Percentiles rank a stretch among this genome's conserved stretches.
Evolutionary conservation across 1,140 invertebrate species (phyloP).

Genomic region (Ephestia elutella): DNA sequence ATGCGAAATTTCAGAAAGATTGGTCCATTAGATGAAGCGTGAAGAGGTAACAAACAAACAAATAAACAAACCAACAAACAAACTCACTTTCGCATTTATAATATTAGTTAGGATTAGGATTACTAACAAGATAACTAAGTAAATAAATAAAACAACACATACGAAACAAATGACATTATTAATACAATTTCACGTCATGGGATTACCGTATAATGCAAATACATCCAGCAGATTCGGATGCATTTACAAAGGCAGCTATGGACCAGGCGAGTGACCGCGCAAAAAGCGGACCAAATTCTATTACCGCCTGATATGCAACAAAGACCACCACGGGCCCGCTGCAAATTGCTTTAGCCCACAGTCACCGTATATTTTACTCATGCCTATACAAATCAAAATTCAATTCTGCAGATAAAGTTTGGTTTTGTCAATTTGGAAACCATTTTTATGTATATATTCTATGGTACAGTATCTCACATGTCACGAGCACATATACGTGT

Average conservation of each 20-base stretch:
- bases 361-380: slow-evolving; percentile 61
- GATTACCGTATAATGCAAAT: slow-evolving; percentile 17
- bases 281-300: slow-evolving; percentile 73
- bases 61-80: no score
- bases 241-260: slow-evolving; percentile 67
- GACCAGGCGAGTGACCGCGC: slow-evolving; percentile 52
- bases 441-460: no score
- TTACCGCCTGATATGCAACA: slow-evolving; percentile 71
- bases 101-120: no score
- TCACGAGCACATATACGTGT: no score
- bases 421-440: neutral
- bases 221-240: slow-evolving; percentile 59
- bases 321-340: slow-evolving; percentile 66
- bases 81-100: no score
- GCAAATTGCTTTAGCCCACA: slow-evolving; percentile 71
- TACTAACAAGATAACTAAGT: no score
- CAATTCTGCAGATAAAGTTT: slow-evolving; percentile 27
- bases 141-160: no score
- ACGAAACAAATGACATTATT: neutral
- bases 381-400: slow-evolving; percentile 55
- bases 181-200: neutral
- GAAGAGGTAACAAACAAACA: no score
- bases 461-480: no score
- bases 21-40: no score
- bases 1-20: no score